Evolutionary conservation across 2,888 invertebrate species (phyloP).

Genomic region (Cheilosia grossa): DNA sequence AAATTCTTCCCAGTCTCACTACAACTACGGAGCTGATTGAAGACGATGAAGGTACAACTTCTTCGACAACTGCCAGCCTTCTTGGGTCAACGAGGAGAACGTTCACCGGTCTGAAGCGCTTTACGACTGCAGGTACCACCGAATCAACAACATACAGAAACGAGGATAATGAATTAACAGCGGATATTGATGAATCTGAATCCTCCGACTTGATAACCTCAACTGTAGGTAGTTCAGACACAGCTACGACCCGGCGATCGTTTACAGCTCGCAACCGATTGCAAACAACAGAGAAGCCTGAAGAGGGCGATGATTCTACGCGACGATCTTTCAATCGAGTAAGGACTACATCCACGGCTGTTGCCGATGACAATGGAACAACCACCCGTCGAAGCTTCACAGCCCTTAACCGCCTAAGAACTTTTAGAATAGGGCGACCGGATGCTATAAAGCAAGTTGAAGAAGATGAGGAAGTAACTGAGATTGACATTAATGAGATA

Average conservation of each 20-base stretch:
- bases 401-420: constrained; percentile 2
- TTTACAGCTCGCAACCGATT: background rate
- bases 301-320: background rate
- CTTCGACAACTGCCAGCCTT: background rate
- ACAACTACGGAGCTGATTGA: background rate
- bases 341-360: background rate
- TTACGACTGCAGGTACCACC: background rate
- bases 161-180: constrained; percentile 64
- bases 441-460: background rate
- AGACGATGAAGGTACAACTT: background rate
- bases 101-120: background rate
- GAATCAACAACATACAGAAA: background rate
- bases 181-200: constrained; percentile 69
- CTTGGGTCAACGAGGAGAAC: background rate
- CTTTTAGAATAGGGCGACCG: background rate
- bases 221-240: background rate
- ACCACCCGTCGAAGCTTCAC: constrained; percentile 35
- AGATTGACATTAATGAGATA: background rate
- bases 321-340: background rate
- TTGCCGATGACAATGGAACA: background rate
- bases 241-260: background rate
- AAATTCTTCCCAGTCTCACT: background rate
- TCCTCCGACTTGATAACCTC: constrained; percentile 42
- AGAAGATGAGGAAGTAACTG: no score
- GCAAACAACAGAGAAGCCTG: constrained; percentile 74